Conservation (phyloP, 37 sponge, comb jelly and placozoan species). For the Tethya wilhelma region DNA sequence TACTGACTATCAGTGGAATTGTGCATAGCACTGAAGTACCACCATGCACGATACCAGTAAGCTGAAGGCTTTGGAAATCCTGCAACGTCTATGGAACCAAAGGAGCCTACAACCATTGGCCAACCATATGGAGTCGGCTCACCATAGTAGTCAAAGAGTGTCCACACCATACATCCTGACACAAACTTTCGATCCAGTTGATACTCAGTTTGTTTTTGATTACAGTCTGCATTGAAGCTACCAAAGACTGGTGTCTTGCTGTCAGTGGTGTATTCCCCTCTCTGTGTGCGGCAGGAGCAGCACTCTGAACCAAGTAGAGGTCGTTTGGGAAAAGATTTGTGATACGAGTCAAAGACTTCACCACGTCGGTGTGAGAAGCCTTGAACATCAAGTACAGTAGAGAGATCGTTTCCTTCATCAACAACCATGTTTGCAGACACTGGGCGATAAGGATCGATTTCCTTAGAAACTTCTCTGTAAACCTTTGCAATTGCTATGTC, state of each 20-base stretch:
- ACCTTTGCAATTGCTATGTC: neutral
- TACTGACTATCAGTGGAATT: slow-evolving; percentile 16
- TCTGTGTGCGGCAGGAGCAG: slow-evolving; percentile 30
- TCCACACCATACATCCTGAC: slow-evolving; percentile 66
- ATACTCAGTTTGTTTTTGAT: slow-evolving; percentile 32
- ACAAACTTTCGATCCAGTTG: slow-evolving; percentile 51
- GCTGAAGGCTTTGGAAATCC: slow-evolving; percentile 70
- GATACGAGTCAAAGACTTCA: slow-evolving; percentile 32
- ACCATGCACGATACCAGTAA: slow-evolving; percentile 71
- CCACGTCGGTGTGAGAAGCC: slow-evolving; percentile 65
- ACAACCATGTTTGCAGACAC: slow-evolving; percentile 58
- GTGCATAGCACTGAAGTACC: slow-evolving; percentile 54
- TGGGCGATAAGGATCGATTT: slow-evolving; percentile 39
- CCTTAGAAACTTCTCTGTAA: slow-evolving; percentile 39
- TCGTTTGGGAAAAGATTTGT: slow-evolving; percentile 36
- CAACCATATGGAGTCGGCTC: slow-evolving; percentile 56
- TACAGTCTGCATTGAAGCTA: slow-evolving; percentile 63
- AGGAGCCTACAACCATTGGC: slow-evolving; percentile 55
- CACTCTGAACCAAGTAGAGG: slow-evolving; percentile 37
- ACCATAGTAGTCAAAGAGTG: slow-evolving; percentile 62
- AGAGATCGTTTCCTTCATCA: slow-evolving; percentile 22
- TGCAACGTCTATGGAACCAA: slow-evolving; percentile 75
- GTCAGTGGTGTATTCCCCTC: slow-evolving; percentile 44
- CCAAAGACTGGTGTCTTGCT: neutral
- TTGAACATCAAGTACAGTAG: slow-evolving; percentile 57